Conservation (phyloP, 2,888 invertebrate species). For the Tubulanus polymorphus region DNA sequence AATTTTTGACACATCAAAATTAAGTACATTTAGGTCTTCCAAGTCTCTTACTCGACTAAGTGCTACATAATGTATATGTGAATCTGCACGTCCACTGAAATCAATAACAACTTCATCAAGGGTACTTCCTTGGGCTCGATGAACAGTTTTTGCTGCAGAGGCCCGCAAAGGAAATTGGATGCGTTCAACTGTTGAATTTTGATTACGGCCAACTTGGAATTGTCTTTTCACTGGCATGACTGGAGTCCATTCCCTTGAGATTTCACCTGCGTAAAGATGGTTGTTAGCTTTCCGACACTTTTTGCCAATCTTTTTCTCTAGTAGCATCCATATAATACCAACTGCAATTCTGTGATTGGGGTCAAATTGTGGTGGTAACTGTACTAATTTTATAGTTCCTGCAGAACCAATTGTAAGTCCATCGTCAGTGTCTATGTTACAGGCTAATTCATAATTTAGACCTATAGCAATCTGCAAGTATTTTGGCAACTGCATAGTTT, state of each 20-base stretch:
- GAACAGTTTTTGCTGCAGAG: conserved; percentile 22
- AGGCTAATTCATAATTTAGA: conserved; percentile 15
- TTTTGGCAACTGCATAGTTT: conserved; percentile 18
- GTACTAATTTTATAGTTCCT: conserved; percentile 12
- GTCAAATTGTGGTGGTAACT: conserved; percentile 13
- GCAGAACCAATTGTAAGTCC: conserved; percentile 24
- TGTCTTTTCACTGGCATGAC: conserved; percentile 15
- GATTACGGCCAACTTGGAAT: conserved; percentile 12
- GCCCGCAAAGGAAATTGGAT: conserved; percentile 20
- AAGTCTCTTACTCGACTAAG: conserved; percentile 18
- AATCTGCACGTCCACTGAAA: conserved; percentile 17
- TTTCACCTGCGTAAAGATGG: conserved; percentile 11
- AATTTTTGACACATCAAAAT: conserved; percentile 10
- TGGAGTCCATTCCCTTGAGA: conserved; percentile 19
- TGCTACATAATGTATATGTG: conserved; percentile 25
- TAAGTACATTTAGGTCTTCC: conserved; percentile 11
- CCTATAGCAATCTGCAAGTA: conserved; percentile 12
- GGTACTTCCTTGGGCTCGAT: conserved; percentile 23
- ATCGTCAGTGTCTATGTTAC: conserved; percentile 21
- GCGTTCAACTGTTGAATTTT: conserved; percentile 10
- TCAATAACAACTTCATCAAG: conserved; percentile 19
- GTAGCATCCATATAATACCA: no score
- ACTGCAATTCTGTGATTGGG: conserved; percentile 10
- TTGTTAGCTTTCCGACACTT: conserved; percentile 9
- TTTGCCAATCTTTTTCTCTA: conserved; percentile 11